Base-by-base conservation (phyloP, 2,797 vertebrate species). In the Cyprinella venusta region DNA sequence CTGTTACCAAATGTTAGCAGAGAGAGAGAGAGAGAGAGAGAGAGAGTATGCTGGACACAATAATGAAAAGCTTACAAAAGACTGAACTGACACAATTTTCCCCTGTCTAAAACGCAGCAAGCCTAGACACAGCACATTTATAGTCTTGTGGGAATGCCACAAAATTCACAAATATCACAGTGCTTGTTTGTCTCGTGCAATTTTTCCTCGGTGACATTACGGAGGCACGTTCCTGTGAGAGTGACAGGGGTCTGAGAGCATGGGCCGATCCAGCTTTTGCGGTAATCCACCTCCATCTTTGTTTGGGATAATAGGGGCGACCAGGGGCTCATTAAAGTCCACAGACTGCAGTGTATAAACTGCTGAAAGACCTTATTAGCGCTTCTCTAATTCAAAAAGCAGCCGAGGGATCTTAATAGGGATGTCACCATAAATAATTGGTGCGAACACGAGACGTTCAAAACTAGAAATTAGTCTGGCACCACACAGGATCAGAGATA, bases 321-420 rank as follows among this genome's bases (percentile, higher is more conserved):
- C 74, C 80, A 70, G 80, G 84, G 81, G 81, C 84, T 88, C 87
- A 88, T 88, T 88, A 88, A 50, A 85, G 68, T 81, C 77, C 76
- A 82, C 74, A 68, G 80, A 81, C 83, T 86, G 82, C 85, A 81
- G 69, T 85, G 71, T 86, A 83, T 83, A 80, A 59, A 72, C 83
- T 85, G 85, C 74, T 82, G 80, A 85, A 83, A 82, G 84, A 85
- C 64, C 79, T 87, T 87, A 88, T 87, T 88, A 87, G 80, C 56
- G 50, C 85, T 83, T 78, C 64, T 74, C 79, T 82, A 71, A 64
- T 83, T 88, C 87, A 85, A 85, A 76, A 85, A 79, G 80, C 63
- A 83, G 81, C 80, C 65, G 85, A 83, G 80, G 76, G 64, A 74
- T 83, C 84, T 80, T 88, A 88, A 88, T 85, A 70, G 82, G 65